Evolutionary conservation across 1,140 invertebrate species (phyloP).

Genomic region (Drosophila bipectinata): DNA sequence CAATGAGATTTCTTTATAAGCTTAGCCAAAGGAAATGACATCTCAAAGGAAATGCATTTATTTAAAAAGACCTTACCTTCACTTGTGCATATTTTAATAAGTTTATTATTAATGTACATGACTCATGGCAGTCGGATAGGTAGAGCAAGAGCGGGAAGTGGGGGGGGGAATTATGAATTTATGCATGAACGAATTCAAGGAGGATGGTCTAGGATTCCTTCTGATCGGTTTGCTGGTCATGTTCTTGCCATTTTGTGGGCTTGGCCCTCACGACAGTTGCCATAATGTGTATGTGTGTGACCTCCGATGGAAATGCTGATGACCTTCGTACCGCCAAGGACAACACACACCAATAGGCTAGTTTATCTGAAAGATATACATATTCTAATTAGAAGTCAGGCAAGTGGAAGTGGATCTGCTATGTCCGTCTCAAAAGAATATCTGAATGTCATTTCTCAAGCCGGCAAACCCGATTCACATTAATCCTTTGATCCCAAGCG

Average conservation of each 20-base stretch:
- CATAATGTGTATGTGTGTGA: constrained; percentile 11
- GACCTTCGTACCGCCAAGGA: constrained; percentile 71
- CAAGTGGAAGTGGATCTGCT: constrained; percentile 58
- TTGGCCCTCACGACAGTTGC: constrained; percentile 65
- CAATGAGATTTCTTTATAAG: too few relatives aligned
- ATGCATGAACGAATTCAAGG: constrained; percentile 57
- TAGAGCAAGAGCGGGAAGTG: not conserved
- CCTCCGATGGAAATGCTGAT: constrained; percentile 73
- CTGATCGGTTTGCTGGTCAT: constrained; percentile 63
- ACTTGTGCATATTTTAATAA: constrained; percentile 77
- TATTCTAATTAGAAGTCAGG: constrained; percentile 63
- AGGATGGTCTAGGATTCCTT: constrained; percentile 29
- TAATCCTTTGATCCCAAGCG: constrained; percentile 77
- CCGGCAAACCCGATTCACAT: constrained; percentile 33
- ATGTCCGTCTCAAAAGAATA: constrained; percentile 50
- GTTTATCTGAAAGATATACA: constrained; percentile 9
- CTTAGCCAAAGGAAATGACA: not conserved
- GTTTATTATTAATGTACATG: constrained; percentile 62
- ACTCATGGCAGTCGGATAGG: constrained; percentile 29
- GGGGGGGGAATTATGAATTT: constrained; percentile 58
- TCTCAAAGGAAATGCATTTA: constrained; percentile 12
- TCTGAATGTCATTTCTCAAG: constrained; percentile 57
- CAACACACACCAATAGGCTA: constrained; percentile 31
- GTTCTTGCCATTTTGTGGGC: constrained; percentile 75
- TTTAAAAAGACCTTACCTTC: constrained; percentile 37